These are phyloP conservation scores for Morus bassanus DNA, from an alignment of 2,797 vertebrate genomes.

Conservation along the genomic window DNA sequence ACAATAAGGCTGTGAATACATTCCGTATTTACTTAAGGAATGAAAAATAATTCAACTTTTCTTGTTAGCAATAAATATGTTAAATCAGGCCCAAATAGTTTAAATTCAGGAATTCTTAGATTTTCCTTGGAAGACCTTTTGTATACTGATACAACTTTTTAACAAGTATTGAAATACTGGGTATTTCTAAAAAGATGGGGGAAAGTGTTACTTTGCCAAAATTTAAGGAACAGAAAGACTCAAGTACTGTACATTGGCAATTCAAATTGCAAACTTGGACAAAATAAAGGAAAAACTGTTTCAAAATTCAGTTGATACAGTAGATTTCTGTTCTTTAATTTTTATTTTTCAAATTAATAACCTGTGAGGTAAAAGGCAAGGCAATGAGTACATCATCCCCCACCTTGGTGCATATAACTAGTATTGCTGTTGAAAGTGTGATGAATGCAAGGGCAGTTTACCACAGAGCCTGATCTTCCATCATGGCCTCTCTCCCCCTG, in stretches of 20 bases:
- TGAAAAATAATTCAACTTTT: neutral
- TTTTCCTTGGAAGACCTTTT: neutral
- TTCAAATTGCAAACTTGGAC: neutral
- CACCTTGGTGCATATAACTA: neutral
- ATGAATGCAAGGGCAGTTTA: neutral
- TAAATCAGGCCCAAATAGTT: neutral
- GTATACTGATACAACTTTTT: neutral
- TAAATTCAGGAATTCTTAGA: neutral
- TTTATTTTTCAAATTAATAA: neutral
- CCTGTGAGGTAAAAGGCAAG: neutral
- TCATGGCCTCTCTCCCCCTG: accelerated
- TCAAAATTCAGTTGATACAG: neutral
- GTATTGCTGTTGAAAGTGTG: neutral
- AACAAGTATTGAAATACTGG: neutral
- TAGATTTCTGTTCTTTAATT: neutral
- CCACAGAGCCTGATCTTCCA: neutral
- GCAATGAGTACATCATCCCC: accelerated
- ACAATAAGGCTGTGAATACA: neutral
- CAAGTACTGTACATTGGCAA: neutral
- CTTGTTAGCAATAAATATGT: neutral
- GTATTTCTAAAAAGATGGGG: neutral
- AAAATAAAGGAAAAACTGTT: neutral
- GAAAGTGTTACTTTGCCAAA: neutral
- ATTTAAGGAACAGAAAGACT: neutral
- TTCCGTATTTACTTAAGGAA: neutral